A percentile compares a stretch with the other conserved stretches of the same genome.
Conservation (phyloP, 1,140 invertebrate species). For the Acromyrmex echinatior region DNA sequence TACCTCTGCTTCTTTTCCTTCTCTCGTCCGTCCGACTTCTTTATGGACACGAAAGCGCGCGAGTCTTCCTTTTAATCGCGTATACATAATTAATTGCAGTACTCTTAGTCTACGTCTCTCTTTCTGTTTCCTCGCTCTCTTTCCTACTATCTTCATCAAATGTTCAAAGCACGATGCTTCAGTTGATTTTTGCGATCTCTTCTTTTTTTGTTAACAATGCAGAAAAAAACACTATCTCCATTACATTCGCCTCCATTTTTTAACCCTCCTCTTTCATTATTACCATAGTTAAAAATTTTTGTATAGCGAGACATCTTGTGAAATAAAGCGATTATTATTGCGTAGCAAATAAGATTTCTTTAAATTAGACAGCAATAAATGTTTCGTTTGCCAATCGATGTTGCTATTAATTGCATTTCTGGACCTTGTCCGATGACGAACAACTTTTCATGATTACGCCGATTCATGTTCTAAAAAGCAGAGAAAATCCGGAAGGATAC, state of each 20-base stretch:
- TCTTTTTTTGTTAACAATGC: neutral
- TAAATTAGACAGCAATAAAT: neutral
- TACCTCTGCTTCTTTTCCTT: conserved; percentile 3
- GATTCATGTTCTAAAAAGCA: conserved; percentile 11
- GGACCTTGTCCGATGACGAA: neutral
- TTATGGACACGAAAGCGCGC: conserved; percentile 76
- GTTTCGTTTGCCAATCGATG: neutral
- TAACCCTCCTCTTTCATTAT: neutral
- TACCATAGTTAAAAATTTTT: conserved; percentile 25
- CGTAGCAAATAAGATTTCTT: neutral
- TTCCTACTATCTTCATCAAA: conserved; percentile 4
- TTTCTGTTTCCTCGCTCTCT: conserved; percentile 2
- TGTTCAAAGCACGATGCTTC: conserved; percentile 37
- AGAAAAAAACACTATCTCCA: neutral
- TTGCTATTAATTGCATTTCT: neutral
- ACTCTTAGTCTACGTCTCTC: conserved; percentile 48
- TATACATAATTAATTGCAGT: conserved; percentile 77
- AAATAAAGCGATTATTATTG: conserved; percentile 3
- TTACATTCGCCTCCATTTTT: neutral
- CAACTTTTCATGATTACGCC: neutral
- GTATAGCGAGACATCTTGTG: neutral
- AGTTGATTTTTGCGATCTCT: conserved; percentile 45
- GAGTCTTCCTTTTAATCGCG: conserved; percentile 75
- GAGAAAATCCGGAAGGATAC: conserved; percentile 1
- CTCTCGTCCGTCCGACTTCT: conserved; percentile 37